Percentiles rank a stretch among this genome's conserved stretches.
phyloP scores from a whole-genome alignment of 2,888 invertebrate species.

The Melangyna quadrimaculata region DNA sequence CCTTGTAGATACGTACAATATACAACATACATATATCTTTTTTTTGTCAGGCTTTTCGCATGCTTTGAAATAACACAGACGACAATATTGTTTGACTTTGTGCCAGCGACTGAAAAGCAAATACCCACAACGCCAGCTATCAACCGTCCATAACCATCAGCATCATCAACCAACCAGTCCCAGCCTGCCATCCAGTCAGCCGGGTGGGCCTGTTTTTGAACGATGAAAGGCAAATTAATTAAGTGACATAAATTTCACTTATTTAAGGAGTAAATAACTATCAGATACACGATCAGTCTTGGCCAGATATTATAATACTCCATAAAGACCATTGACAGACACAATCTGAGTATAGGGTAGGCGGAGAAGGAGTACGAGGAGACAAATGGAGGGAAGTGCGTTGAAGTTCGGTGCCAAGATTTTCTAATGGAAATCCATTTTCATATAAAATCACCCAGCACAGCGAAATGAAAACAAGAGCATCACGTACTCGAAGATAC shows the following conservation, averaged over 20 bases:
- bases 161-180: background rate
- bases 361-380: too few species aligned
- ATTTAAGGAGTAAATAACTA: constrained; percentile 70
- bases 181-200: background rate
- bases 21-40: too few species aligned
- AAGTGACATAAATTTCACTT: constrained; percentile 72
- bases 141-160: background rate
- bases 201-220: constrained; percentile 21
- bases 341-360: background rate
- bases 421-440: constrained; percentile 46
- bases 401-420: constrained; percentile 41
- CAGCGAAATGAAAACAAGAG: constrained; percentile 14
- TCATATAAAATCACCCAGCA: background rate
- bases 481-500: background rate
- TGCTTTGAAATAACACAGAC: constrained; percentile 22
- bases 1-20: constrained; percentile 33
- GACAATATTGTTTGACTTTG: constrained; percentile 54
- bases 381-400: constrained; percentile 10
- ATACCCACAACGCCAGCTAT: background rate
- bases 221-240: constrained; percentile 66
- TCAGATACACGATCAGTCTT: constrained; percentile 59
- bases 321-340: background rate
- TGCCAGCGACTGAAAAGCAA: constrained; percentile 29
- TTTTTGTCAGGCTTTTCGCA: background rate
- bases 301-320: constrained; percentile 14